phyloP scores from a whole-genome alignment of 2,888 invertebrate genomes.

The Venusia cambrica region DNA sequence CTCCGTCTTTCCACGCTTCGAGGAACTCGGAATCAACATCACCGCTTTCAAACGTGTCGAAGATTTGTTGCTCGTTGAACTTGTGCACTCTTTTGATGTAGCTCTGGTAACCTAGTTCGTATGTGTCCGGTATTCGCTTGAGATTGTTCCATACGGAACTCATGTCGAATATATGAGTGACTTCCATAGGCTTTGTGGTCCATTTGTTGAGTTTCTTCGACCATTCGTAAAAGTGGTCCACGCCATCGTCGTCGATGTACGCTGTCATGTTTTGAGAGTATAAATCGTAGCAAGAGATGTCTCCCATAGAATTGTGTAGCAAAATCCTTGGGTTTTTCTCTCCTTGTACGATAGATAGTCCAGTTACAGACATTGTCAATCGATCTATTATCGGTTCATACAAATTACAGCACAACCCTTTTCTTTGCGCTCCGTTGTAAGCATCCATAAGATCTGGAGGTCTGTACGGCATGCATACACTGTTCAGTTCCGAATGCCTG shows the following conservation, averaged over 20 bases:
- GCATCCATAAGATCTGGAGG: conserved; percentile 57
- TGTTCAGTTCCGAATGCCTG: conserved; percentile 37
- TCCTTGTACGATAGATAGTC: conserved; percentile 46
- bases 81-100: conserved; percentile 23
- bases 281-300: conserved; percentile 56
- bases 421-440: conserved; percentile 49
- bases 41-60: conserved; percentile 50
- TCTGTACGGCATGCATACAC: conserved; percentile 57
- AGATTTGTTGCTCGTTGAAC: conserved; percentile 55
- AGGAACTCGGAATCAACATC: conserved; percentile 56
- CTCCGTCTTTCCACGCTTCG: conserved; percentile 52
- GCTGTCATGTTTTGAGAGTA: conserved; percentile 53
- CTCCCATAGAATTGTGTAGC: conserved; percentile 66
- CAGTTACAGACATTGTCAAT: conserved; percentile 53
- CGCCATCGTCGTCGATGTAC: conserved; percentile 54
- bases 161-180: conserved; percentile 50
- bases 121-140: conserved; percentile 49
- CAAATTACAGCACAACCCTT: conserved; percentile 52
- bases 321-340: conserved; percentile 54
- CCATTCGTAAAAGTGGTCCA: conserved; percentile 55
- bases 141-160: conserved; percentile 49
- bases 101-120: conserved; percentile 36
- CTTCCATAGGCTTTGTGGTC: conserved; percentile 44
- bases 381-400: conserved; percentile 55
- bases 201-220: conserved; percentile 42